Percentiles rank a stretch among this genome's conserved stretches.
phyloP scores from a whole-genome alignment of 1,140 invertebrate genomes.

The Portunus trituberculatus region DNA sequence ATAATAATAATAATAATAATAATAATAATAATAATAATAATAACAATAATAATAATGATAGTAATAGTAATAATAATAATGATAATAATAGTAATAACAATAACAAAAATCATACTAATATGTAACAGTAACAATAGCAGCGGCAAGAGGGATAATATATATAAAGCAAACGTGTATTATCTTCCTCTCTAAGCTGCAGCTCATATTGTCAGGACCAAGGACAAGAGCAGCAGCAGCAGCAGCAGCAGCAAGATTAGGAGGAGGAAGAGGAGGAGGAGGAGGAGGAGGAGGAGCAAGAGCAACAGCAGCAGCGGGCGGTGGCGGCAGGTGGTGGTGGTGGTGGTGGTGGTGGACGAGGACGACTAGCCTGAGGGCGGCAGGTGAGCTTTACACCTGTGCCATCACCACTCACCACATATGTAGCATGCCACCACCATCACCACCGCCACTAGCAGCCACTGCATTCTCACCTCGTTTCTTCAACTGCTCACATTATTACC shows the following conservation, averaged over 20 bases:
- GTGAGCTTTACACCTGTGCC: conserved; percentile 15
- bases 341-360: background rate
- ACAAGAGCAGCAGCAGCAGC: background rate
- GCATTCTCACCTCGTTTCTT: background rate
- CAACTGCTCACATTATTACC: background rate
- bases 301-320: background rate
- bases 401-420: background rate
- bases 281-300: background rate
- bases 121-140: too few relatives aligned
- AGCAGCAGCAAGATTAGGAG: background rate
- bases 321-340: background rate
- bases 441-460: background rate
- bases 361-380: background rate
- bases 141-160: background rate
- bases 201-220: background rate
- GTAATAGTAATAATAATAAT: too few relatives aligned
- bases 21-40: too few relatives aligned
- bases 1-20: too few relatives aligned
- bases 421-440: conserved; percentile 30
- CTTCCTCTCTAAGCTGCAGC: background rate
- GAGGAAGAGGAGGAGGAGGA: background rate
- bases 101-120: too few relatives aligned
- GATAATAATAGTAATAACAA: background rate
- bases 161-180: background rate
- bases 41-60: too few relatives aligned